A percentile compares a stretch with the other conserved stretches of the same genome.
Conservation (phyloP, 2,888 invertebrate genomes). For the Tiliacea aurago region DNA sequence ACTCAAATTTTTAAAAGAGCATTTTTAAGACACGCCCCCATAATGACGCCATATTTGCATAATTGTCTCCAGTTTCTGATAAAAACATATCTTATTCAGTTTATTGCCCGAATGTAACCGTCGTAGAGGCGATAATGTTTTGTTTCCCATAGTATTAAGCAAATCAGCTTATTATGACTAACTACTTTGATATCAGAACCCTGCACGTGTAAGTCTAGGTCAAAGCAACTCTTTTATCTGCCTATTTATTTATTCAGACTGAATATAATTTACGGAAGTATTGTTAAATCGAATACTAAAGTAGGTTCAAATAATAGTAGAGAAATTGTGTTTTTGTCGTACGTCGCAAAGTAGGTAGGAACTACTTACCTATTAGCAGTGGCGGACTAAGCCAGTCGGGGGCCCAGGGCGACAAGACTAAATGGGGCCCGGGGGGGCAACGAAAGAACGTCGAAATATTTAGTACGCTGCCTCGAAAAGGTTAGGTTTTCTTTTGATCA, state of each 20-base stretch:
- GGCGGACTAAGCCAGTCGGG: too few species aligned
- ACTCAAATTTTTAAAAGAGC: not conserved
- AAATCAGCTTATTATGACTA: constrained; percentile 52
- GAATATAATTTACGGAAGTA: constrained; percentile 1
- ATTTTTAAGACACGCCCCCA: constrained; percentile 16
- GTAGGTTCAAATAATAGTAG: not conserved
- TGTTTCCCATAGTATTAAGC: constrained; percentile 36
- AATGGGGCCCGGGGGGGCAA: too few species aligned
- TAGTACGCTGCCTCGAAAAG: too few species aligned
- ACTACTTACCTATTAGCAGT: too few species aligned
- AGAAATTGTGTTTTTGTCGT: not conserved
- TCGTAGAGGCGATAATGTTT: constrained; percentile 21
- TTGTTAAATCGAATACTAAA: not conserved
- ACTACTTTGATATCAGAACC: constrained; percentile 42
- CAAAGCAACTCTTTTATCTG: constrained; percentile 27
- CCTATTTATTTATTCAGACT: constrained; percentile 34
- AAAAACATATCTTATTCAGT: constrained; percentile 33
- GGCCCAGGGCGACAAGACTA: too few species aligned
- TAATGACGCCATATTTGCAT: constrained; percentile 7
- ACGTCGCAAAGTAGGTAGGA: not conserved
- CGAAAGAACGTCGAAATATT: too few species aligned
- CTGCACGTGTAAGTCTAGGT: constrained; percentile 47
- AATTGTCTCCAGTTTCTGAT: constrained; percentile 29
- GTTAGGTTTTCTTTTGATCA: too few species aligned
- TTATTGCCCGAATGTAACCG: constrained; percentile 30